Base-by-base conservation (phyloP, 2,888 invertebrate genomes). In the Agonum fuliginosum region DNA sequence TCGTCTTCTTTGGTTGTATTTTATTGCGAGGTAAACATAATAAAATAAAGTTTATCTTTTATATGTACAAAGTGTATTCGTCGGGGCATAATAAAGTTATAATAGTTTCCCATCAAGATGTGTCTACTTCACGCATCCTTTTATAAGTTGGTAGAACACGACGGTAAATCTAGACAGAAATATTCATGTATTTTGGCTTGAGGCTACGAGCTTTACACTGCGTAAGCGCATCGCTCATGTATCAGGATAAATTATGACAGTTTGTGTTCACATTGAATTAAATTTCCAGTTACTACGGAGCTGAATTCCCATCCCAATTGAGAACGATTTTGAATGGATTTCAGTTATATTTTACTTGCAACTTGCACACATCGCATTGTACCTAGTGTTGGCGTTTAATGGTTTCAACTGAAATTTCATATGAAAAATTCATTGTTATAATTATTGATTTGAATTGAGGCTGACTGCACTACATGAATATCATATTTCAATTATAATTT, bases 221-320 rank as follows among this genome's bases (percentile, higher is more conserved):
- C 17, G 41, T 20, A 17, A 24, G 67, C 67, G 67, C 67, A 19
- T 62, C 4, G 27, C 30, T 46, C 27, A 70, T 70, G 70, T 70
- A 70, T 70, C 48, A 46, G 27, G 48, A 70, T 70, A 70, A 46
- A 70, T 70, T 70, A 70, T 48, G 48, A 37, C 41, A 67, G 67
- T 67, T 67, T 67, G 67, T 67, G 67, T 67, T 67, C 41, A 19
- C 67, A 67, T 37, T 67, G 37, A 67, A 67, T 37, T 37, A 67
- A 67, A 67, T 67, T 67, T 67, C 37, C 67, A 67, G 41, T 37
- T 17, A 37, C 34, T 37, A 37, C 67, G 67, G n/a, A 14, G 34
- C 19, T 12, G 41, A 20, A 67, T 34, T 37, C 37, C 19, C 41
- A 37, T 37, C 67, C 34, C 67, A 37, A 67, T 37, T 67, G 17